These are phyloP conservation scores for Itoplectis maculator DNA, from an alignment of 2,888 invertebrate genomes.

Conservation along the genomic window DNA sequence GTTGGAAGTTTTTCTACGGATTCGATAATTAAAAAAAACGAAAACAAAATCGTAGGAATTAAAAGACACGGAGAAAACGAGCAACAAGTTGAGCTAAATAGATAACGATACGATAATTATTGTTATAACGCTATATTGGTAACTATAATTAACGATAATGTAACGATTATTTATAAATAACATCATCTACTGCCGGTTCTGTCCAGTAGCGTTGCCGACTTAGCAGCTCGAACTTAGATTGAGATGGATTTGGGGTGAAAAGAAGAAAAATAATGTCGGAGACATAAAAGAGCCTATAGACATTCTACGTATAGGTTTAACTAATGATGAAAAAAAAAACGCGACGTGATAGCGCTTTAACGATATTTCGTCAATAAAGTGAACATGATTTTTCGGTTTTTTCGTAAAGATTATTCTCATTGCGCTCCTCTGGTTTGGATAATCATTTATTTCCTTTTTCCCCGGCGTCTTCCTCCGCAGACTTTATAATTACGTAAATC, in stretches of 20 bases:
- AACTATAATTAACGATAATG: constrained; percentile 20
- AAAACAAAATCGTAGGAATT: too few relatives aligned
- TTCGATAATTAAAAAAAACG: constrained; percentile 51
- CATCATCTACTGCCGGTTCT: constrained; percentile 78
- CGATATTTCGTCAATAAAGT: constrained; percentile 52
- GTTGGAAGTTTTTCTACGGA: constrained; percentile 74
- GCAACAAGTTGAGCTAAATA: constrained; percentile 42
- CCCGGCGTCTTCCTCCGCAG: not conserved
- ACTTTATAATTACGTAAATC: not conserved
- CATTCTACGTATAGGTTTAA: constrained; percentile 43
- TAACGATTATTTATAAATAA: constrained; percentile 48
- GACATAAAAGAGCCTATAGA: constrained; percentile 23
- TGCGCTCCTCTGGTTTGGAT: not conserved
- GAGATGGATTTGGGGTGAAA: not conserved
- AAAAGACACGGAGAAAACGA: constrained; percentile 30
- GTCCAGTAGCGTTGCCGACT: constrained; percentile 58
- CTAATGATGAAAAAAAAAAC: not conserved
- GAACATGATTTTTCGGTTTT: constrained; percentile 45
- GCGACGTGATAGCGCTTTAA: constrained; percentile 46
- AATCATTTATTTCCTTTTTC: constrained; percentile 13
- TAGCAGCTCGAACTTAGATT: constrained; percentile 53
- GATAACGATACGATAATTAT: constrained; percentile 35
- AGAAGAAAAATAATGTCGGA: constrained; percentile 33
- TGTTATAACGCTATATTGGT: not conserved
- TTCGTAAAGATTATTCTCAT: constrained; percentile 35